Conservation (phyloP, 2,113 vertebrate species). For the Glaucomys volans region DNA sequence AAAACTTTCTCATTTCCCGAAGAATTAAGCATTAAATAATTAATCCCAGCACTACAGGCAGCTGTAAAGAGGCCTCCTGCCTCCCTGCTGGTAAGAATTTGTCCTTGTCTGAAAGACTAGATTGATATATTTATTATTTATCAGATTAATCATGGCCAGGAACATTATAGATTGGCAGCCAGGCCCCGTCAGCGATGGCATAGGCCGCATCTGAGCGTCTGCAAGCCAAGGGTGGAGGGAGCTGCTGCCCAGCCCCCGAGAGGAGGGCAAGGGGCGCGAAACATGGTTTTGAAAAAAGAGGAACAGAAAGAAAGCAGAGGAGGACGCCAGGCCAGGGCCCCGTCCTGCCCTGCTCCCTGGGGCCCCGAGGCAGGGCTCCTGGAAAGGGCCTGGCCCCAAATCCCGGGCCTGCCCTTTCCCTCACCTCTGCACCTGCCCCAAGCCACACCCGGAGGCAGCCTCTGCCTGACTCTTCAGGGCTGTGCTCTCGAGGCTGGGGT, state of each 20-base stretch:
- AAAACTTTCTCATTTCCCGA: constrained; percentile 98
- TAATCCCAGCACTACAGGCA: constrained; percentile 97
- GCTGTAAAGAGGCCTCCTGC: constrained; percentile 95
- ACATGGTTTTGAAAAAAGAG: not conserved
- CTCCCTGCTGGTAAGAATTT: constrained; percentile 99
- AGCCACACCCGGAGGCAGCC: constrained; percentile 30
- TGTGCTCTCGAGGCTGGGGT: not conserved
- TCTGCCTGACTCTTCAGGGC: not conserved
- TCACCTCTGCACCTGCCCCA: constrained; percentile 51
- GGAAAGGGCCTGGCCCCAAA: not conserved
- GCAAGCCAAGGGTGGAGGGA: constrained; percentile 51
- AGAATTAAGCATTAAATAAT: constrained; percentile 99
- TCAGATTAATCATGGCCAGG: constrained; percentile 99
- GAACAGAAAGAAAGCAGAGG: accelerated
- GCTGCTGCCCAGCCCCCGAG: constrained; percentile 81
- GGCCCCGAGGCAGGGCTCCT: constrained; percentile 62
- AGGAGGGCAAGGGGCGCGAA: constrained; percentile 60
- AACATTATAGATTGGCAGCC: constrained; percentile 94
- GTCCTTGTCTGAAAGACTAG: constrained; percentile 99
- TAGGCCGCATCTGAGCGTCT: constrained; percentile 75
- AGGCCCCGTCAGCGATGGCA: constrained; percentile 87
- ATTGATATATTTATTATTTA: constrained; percentile 99
- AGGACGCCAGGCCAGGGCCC: constrained; percentile 76
- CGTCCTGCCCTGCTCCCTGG: not conserved
- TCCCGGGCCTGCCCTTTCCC: not conserved